Conservation (phyloP, 2,113 vertebrate genomes). For the Vulpes ferrilata region DNA sequence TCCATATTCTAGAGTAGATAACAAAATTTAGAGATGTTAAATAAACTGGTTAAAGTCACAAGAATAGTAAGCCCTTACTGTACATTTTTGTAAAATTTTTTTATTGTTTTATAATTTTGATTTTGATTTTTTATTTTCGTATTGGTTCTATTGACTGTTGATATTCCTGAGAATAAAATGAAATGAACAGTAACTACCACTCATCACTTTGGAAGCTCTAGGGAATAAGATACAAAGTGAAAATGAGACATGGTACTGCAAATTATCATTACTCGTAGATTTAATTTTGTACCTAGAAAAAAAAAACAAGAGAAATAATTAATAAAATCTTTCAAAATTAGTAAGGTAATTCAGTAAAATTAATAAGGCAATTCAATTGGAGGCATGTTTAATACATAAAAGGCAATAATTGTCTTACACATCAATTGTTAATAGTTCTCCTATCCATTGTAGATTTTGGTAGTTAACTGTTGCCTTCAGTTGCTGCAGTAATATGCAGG, state of each 20-base stretch:
- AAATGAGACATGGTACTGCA: not conserved
- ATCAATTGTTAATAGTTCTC: not conserved
- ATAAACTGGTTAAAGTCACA: not conserved
- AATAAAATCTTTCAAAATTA: slow-evolving; percentile 48
- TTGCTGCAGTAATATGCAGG: not conserved
- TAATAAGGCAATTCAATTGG: not conserved
- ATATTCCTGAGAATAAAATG: not conserved
- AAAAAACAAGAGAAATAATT: not conserved
- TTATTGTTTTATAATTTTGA: not conserved
- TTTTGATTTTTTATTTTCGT: not conserved
- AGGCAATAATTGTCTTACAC: not conserved
- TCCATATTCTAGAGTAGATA: not conserved
- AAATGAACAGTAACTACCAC: not conserved
- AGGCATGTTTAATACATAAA: not conserved
- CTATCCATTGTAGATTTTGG: not conserved
- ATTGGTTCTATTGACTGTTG: not conserved
- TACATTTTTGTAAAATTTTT: not conserved
- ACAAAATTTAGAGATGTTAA: not conserved
- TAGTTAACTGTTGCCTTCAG: not conserved
- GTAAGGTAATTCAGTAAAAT: slow-evolving; percentile 14
- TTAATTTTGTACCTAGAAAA: not conserved
- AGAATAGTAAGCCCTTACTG: not conserved
- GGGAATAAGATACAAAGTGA: not conserved
- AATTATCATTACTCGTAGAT: not conserved
- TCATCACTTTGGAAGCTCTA: not conserved